Base-by-base conservation (phyloP, 2,113 vertebrate genomes). In the Trematomus loennbergii region DNA sequence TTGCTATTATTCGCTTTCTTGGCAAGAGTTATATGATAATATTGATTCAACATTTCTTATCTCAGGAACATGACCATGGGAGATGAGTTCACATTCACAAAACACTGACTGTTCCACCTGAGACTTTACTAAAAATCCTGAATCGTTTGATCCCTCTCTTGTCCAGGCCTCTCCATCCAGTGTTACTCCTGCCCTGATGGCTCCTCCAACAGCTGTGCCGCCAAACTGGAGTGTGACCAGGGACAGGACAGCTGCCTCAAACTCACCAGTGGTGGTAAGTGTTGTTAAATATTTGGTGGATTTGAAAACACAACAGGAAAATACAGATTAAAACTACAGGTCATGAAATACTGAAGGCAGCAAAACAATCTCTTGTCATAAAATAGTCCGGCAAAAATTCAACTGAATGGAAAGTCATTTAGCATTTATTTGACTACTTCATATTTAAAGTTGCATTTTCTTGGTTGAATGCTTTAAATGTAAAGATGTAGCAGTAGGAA, bases 111-210 rank as follows among this genome's bases (percentile, higher is more conserved):
- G n/a, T 12, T 3, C 12, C 15, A 15, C 46, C 22, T 52, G 11
- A 50, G 17, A 52, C 29, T 22, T 9, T 40, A 61, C 6, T 10
- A 12, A 43, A n/a, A 22, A 5, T 9, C 29, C 22, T 45, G 10
- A 29, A 43, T 48, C 18, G 9, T 1, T 1, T 69, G 50, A 72
- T 33, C 50, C 62, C 4, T 29, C 46, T 29, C 1, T 65, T 25
- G 57, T 65, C 1, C 20, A 91, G 90, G 84, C 7, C 7, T 68
- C 57, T 80, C 84, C 0, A 80, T 89, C 22, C n/a, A 88, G 80
- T 91, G 90, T 63, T 84, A 90, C 75, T 79, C 82, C 53, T 91
- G 90, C 59, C 84, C 82, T 2, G 36, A 15, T 0, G 88, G 82
- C 58, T 57, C 74, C 12, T 3, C 61, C 49, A 16, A 0, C 18